Conservation (phyloP, 30 jellyfish, hydroid and myxozoan genomes). For the Clytia hemisphaerica region DNA sequence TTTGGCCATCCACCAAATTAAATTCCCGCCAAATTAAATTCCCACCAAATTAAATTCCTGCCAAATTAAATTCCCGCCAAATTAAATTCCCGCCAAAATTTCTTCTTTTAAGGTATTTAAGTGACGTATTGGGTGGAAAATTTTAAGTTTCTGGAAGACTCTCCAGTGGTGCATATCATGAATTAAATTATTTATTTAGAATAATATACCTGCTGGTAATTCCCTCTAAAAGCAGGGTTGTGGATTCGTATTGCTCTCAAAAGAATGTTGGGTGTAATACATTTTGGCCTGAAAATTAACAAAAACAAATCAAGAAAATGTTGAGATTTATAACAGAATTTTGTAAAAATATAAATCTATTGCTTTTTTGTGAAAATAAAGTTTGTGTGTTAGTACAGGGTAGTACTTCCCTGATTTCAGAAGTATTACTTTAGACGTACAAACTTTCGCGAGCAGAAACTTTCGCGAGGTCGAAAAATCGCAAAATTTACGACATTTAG, state of each 20-base stretch:
- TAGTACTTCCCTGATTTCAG: no score
- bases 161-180: no score
- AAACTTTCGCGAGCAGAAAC: no score
- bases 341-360: no score
- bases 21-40: background rate
- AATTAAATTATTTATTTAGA: no score
- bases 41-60: background rate
- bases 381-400: no score
- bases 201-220: constrained; percentile 60
- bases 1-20: background rate
- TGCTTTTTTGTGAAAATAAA: no score
- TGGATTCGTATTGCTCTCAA: constrained; percentile 63
- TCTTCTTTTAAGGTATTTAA: background rate
- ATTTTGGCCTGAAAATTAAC: constrained; percentile 35
- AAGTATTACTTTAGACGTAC: no score
- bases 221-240: constrained; percentile 75
- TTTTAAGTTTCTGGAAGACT: no score
- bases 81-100: background rate
- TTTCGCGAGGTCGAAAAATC: no score
- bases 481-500: no score
- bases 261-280: constrained; percentile 49
- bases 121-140: no score
- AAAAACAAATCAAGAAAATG: background rate
- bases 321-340: background rate
- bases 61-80: background rate